Conservation (phyloP, 2,113 vertebrate species). For the Symphodus melops region DNA sequence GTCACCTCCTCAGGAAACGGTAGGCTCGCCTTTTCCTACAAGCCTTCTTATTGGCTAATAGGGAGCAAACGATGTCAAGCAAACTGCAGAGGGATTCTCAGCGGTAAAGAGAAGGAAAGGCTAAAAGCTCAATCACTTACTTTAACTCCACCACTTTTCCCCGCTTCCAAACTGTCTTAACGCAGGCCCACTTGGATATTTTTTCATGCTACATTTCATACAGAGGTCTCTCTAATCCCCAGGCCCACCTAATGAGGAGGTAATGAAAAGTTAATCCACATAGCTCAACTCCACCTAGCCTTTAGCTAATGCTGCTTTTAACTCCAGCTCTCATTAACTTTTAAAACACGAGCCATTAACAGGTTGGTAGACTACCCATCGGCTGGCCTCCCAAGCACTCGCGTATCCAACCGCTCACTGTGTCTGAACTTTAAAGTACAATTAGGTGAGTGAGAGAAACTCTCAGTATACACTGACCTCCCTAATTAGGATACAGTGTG, state of each 20-base stretch:
- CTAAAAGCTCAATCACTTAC: constrained; percentile 68
- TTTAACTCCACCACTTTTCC: constrained; percentile 55
- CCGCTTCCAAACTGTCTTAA: constrained; percentile 61
- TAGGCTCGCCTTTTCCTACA: constrained; percentile 49
- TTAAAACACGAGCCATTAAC: constrained; percentile 83
- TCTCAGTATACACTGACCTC: constrained; percentile 59
- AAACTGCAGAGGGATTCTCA: constrained; percentile 50
- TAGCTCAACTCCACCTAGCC: constrained; percentile 80
- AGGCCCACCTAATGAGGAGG: constrained; percentile 82
- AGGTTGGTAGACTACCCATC: constrained; percentile 79
- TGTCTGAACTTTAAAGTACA: constrained; percentile 75
- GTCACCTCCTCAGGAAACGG: constrained; percentile 75
- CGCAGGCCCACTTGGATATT: constrained; percentile 69
- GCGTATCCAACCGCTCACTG: constrained; percentile 60
- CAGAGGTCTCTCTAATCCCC: constrained; percentile 79
- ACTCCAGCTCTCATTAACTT: constrained; percentile 84
- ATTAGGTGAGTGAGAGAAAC: constrained; percentile 69
- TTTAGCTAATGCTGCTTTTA: constrained; percentile 85
- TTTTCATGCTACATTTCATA: constrained; percentile 79
- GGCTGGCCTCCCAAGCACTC: constrained; percentile 66
- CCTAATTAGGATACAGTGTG: constrained; percentile 79
- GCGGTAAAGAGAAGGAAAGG: constrained; percentile 38
- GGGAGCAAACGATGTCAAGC: constrained; percentile 71
- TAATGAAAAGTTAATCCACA: constrained; percentile 86
- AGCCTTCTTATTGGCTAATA: constrained; percentile 75